Percentiles rank a stretch among this genome's conserved stretches.
phyloP scores from a whole-genome alignment of 2,113 vertebrate genomes.

The Chaenocephalus aceratus region DNA sequence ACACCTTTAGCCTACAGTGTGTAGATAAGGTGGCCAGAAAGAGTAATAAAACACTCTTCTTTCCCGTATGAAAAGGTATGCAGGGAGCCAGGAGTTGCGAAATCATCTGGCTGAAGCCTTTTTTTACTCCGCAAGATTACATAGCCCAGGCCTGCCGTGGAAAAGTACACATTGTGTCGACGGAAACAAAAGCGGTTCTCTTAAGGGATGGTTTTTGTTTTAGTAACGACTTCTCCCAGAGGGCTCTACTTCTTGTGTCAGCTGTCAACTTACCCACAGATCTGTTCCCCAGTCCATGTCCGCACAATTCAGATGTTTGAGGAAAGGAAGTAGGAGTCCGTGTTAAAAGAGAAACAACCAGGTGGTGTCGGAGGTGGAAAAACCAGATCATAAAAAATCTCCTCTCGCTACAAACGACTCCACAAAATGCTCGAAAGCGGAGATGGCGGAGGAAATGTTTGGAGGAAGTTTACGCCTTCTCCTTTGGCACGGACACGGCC shows the following conservation, averaged over 20 bases:
- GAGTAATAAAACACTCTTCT: conserved; percentile 15
- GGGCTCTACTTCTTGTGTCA: conserved; percentile 19
- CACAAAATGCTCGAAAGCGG: conserved; percentile 53
- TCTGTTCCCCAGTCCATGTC: conserved; percentile 81
- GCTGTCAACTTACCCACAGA: conserved; percentile 80
- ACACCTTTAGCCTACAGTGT: conserved; percentile 23
- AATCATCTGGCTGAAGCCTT: conserved; percentile 49
- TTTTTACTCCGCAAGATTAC: conserved; percentile 2
- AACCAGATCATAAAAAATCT: background rate
- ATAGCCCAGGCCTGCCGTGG: conserved; percentile 11
- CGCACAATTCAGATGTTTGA: conserved; percentile 22
- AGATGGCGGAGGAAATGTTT: conserved; percentile 71
- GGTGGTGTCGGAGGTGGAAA: background rate
- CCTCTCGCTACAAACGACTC: conserved; percentile 7
- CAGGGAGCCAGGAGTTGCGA: conserved; percentile 63
- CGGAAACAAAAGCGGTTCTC: conserved; percentile 24
- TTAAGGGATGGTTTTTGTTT: conserved; percentile 1
- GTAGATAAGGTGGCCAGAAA: conserved; percentile 27
- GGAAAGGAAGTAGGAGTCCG: background rate
- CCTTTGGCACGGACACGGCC: conserved; percentile 46
- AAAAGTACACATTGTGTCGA: background rate
- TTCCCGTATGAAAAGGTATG: conserved; percentile 53
- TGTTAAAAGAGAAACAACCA: conserved; percentile 2
- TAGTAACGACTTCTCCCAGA: background rate
- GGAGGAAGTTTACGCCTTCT: conserved; percentile 81